A percentile compares a stretch with the other conserved stretches of the same genome.
phyloP scores from a whole-genome alignment of 1,140 invertebrate genomes.

The Hylyphantes graminicola region DNA sequence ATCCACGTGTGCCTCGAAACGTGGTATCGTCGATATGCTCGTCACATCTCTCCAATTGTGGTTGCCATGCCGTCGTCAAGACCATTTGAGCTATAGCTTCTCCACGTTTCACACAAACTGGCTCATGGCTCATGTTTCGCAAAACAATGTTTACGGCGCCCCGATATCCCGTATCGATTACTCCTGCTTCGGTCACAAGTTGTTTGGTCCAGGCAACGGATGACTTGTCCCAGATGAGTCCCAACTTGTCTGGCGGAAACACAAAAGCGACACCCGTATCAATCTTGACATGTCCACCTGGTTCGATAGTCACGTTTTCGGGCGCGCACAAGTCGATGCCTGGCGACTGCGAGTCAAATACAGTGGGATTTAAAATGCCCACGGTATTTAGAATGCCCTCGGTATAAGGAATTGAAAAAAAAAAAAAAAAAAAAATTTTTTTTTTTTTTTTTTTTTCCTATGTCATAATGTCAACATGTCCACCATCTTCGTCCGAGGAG shows the following conservation, averaged over 20 bases:
- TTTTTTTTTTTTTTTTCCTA: too few species aligned
- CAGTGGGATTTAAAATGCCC: neutral
- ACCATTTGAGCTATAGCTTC: neutral
- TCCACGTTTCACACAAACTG: neutral
- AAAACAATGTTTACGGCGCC: neutral
- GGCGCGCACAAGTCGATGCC: neutral
- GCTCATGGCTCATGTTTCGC: neutral
- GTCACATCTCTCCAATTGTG: too few species aligned
- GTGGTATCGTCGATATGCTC: too few species aligned
- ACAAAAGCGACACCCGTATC: neutral
- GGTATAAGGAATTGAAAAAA: too few species aligned
- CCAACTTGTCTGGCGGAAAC: neutral
- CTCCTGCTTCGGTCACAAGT: neutral
- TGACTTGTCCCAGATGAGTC: neutral
- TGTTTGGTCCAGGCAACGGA: neutral
- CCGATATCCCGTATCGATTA: conserved; percentile 5
- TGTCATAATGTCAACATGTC: too few species aligned
- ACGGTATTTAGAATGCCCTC: too few species aligned
- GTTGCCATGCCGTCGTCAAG: too few species aligned
- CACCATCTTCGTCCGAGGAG: too few species aligned
- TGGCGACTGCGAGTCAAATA: neutral
- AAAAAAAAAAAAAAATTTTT: too few species aligned
- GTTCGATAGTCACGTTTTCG: neutral
- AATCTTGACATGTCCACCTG: neutral
- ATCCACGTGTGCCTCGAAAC: too few species aligned